Percentiles rank a stretch among this genome's conserved stretches.
Conservation (phyloP, 1,140 invertebrate genomes). For the Anthonomus grandis region DNA sequence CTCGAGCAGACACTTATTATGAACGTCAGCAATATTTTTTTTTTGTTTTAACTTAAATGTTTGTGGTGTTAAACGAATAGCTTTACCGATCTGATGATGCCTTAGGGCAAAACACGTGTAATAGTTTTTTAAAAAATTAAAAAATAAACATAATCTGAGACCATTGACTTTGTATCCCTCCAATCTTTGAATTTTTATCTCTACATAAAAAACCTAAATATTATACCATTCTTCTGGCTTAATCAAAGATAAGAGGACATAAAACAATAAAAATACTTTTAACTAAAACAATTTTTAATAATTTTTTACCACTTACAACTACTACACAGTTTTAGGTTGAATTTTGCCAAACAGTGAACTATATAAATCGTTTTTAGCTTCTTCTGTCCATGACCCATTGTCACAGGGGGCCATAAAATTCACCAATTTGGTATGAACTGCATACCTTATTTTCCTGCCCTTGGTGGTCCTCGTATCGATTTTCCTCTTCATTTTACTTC, state of each 20-base stretch:
- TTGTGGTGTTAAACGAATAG: too few relatives aligned
- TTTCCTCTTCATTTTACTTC: constrained; percentile 85
- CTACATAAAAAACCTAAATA: background rate
- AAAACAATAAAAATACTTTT: background rate
- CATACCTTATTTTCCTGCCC: constrained; percentile 80
- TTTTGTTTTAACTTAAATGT: too few relatives aligned
- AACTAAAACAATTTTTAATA: background rate
- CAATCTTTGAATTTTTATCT: too few relatives aligned
- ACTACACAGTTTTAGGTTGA: constrained; percentile 8
- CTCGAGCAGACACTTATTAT: too few relatives aligned
- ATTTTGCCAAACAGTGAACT: constrained; percentile 73
- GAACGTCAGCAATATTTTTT: too few relatives aligned
- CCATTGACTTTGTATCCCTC: too few relatives aligned
- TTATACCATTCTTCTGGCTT: background rate
- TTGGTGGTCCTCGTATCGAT: constrained; percentile 91
- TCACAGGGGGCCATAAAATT: constrained; percentile 91
- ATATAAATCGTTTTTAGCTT: constrained; percentile 76
- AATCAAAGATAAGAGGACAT: background rate
- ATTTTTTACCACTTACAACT: background rate
- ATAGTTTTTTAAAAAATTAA: too few relatives aligned
- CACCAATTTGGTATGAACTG: constrained; percentile 84
- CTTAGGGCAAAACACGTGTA: too few relatives aligned
- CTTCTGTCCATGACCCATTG: constrained; percentile 67
- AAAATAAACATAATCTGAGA: too few relatives aligned
- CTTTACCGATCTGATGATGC: too few relatives aligned